Conservation (phyloP, 2,888 invertebrate genomes). For the Dasypogon diadema region DNA sequence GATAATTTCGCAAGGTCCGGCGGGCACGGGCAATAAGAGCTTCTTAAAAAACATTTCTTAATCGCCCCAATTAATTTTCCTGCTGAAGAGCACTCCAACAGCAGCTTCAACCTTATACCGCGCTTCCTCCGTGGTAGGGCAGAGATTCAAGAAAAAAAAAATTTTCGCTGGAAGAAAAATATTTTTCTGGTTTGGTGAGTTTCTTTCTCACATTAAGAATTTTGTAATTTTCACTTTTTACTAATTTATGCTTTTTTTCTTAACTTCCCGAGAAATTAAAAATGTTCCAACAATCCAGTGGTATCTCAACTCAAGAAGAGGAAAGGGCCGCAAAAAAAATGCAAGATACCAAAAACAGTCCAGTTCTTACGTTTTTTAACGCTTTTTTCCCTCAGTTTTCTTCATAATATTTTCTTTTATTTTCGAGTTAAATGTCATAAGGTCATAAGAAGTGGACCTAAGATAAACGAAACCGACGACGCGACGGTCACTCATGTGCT, state of each 20-base stretch:
- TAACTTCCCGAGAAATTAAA: background rate
- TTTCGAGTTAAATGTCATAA: constrained; percentile 16
- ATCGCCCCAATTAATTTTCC: constrained; percentile 24
- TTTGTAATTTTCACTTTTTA: constrained; percentile 36
- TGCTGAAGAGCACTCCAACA: too few species aligned
- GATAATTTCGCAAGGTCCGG: too few species aligned
- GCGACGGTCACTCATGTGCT: background rate
- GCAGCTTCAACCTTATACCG: too few species aligned
- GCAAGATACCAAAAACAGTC: too few species aligned
- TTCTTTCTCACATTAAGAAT: constrained; percentile 26
- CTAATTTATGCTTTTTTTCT: background rate
- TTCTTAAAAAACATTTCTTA: background rate
- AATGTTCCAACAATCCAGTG: background rate
- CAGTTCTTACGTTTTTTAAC: background rate
- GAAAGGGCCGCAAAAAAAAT: background rate
- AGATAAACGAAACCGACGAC: background rate
- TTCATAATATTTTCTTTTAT: background rate
- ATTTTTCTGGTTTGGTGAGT: constrained; percentile 36
- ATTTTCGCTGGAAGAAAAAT: too few species aligned
- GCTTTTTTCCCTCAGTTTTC: background rate
- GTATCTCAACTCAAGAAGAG: background rate
- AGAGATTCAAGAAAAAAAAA: background rate
- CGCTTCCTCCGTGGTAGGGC: too few species aligned
- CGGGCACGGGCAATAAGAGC: background rate
- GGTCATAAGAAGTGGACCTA: constrained; percentile 20